Conservation (phyloP, 2,797 vertebrate species). For the Poeciliopsis paucimaculata region DNA sequence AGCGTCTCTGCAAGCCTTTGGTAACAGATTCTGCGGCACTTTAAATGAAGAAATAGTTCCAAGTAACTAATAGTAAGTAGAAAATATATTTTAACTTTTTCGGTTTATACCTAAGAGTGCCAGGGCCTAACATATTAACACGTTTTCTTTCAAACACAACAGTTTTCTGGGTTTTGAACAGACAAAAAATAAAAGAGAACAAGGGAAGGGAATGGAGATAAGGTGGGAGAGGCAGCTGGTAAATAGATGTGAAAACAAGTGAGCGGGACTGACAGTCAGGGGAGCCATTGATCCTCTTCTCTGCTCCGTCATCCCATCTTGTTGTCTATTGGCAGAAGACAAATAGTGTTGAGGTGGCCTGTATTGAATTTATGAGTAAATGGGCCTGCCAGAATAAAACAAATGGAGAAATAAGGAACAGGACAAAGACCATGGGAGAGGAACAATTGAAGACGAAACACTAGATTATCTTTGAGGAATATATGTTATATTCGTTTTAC, state of each 20-base stretch:
- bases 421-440: conserved; percentile 40
- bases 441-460: conserved; percentile 18
- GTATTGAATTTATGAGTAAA: conserved; percentile 88
- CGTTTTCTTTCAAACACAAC: conserved; percentile 25
- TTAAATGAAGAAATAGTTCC: background rate
- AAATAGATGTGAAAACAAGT: conserved; percentile 86
- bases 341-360: conserved; percentile 85
- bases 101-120: background rate
- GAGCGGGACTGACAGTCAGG: conserved; percentile 79
- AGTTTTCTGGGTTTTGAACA: conserved; percentile 34
- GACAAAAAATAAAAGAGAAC: conserved; percentile 29
- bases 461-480: conserved; percentile 31
- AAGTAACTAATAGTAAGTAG: background rate
- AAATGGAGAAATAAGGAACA: conserved; percentile 74
- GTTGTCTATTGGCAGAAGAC: conserved; percentile 73
- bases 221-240: conserved; percentile 34
- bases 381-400: conserved; percentile 80
- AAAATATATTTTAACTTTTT: background rate
- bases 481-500: background rate
- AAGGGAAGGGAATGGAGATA: background rate
- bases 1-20: background rate
- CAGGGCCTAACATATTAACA: conserved; percentile 37
- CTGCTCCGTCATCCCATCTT: conserved; percentile 64
- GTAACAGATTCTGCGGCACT: background rate
- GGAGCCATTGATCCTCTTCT: conserved; percentile 80